Conservation (phyloP, 2,797 vertebrate genomes). For the Hydrolagus colliei region DNA sequence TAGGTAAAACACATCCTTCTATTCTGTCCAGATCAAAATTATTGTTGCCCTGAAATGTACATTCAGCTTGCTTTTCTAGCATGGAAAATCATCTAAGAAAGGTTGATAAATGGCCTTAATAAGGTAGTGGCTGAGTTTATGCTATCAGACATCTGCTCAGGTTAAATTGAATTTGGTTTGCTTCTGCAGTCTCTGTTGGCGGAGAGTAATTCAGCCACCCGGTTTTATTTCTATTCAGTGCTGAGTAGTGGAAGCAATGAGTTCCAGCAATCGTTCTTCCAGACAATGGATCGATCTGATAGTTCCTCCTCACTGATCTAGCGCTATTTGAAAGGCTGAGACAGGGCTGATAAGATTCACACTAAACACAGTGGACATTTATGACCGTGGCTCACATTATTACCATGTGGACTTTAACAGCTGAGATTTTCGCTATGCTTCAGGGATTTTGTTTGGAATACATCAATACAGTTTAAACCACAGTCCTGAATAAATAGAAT, state of each 20-base stretch:
- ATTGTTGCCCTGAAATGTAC: too few relatives aligned
- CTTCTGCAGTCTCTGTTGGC: not conserved
- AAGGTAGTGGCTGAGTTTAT: not conserved
- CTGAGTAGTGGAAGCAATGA: not conserved
- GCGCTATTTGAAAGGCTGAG: conserved; percentile 1
- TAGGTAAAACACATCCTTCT: too few relatives aligned
- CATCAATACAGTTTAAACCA: too few relatives aligned
- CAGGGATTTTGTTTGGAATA: not conserved
- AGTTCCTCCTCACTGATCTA: not conserved
- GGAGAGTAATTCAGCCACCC: not conserved
- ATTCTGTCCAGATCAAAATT: too few relatives aligned
- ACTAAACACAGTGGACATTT: not conserved
- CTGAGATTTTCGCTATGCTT: conserved; percentile 5
- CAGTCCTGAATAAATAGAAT: too few relatives aligned
- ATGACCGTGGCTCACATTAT: not conserved
- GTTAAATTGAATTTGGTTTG: not conserved
- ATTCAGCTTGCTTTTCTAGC: not conserved
- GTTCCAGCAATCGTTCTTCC: not conserved
- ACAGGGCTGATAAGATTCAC: not conserved
- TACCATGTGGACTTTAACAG: not conserved
- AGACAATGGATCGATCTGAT: not conserved
- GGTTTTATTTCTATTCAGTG: not conserved
- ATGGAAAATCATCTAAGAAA: not conserved
- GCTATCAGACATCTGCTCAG: not conserved
- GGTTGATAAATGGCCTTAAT: not conserved